Conservation (phyloP, 2,797 vertebrate species). For the Cheirogaleus major region DNA sequence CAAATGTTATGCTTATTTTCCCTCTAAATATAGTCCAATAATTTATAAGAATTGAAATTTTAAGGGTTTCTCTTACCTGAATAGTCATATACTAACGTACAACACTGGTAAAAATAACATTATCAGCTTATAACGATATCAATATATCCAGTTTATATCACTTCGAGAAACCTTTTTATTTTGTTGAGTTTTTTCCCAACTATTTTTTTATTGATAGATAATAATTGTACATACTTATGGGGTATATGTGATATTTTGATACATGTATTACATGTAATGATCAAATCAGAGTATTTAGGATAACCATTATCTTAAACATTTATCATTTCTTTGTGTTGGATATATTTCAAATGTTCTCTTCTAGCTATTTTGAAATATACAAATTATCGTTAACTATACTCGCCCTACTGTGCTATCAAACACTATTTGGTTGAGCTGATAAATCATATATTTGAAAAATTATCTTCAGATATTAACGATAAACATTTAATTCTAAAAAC, state of each 20-base stretch:
- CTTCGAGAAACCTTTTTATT: background rate
- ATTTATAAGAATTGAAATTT: background rate
- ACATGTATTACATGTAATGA: background rate
- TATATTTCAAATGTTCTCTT: background rate
- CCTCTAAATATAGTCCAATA: background rate
- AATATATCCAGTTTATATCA: background rate
- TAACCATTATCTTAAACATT: background rate
- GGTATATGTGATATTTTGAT: background rate
- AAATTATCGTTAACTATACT: background rate
- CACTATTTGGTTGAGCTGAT: constrained; percentile 48
- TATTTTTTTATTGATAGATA: background rate
- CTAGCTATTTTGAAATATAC: background rate
- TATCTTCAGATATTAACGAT: constrained; percentile 33
- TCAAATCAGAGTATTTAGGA: background rate
- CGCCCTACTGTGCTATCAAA: background rate
- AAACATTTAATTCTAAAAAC: constrained; percentile 53
- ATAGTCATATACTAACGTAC: background rate
- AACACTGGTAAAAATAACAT: background rate
- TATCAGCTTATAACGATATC: background rate
- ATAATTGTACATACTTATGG: background rate
- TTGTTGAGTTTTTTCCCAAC: background rate
- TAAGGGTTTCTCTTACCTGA: background rate
- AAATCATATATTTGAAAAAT: constrained; percentile 51
- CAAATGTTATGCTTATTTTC: constrained; percentile 27
- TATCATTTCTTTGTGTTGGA: background rate